Evolutionary conservation across 2,888 invertebrate species (phyloP).

Genomic region (Monoplex corrugatus): DNA sequence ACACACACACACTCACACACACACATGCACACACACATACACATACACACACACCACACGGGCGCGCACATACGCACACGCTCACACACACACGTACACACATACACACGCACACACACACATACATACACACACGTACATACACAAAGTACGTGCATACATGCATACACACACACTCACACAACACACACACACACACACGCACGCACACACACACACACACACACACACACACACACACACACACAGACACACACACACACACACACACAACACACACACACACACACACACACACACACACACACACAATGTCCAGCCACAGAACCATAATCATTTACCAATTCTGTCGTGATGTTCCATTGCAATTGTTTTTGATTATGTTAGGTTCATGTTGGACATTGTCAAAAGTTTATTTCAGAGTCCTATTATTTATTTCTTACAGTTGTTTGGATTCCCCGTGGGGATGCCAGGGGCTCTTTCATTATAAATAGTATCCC

Average conservation of each 20-base stretch:
- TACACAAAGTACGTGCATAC: background rate
- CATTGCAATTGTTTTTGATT: background rate
- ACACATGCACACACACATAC: background rate
- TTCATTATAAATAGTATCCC: no score
- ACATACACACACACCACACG: background rate
- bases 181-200: background rate
- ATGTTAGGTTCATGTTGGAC: no score
- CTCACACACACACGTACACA: background rate
- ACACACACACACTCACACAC: background rate
- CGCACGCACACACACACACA: constrained; percentile 7
- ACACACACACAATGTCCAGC: background rate
- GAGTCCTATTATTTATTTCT: no score
- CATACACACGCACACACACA: background rate
- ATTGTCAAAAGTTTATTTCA: no score
- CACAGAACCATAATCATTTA: no score
- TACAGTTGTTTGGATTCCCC: no score
- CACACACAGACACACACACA: background rate
- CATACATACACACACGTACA: background rate
- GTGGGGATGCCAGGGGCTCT: no score
- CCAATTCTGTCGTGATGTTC: background rate
- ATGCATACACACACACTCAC: no score
- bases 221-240: constrained; percentile 3
- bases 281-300: background rate
- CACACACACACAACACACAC: constrained; percentile 23
- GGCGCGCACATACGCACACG: background rate